phyloP scores from a whole-genome alignment of 2,113 vertebrate genomes.

The Galbula dea region DNA sequence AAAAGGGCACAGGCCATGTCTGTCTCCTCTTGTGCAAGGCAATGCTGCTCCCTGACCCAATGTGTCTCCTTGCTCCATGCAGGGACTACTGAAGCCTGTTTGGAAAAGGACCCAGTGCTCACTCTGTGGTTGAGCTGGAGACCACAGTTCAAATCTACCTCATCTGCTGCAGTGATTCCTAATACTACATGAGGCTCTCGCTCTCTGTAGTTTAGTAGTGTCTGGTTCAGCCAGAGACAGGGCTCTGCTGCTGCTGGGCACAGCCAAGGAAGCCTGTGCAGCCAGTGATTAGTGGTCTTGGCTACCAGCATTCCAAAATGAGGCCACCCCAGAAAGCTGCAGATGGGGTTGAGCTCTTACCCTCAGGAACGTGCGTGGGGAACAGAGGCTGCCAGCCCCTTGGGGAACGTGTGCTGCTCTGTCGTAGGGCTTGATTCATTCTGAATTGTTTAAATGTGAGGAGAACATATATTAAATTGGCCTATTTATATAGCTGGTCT shows the following conservation, averaged over 20 bases:
- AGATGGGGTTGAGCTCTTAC: background rate
- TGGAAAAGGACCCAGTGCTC: background rate
- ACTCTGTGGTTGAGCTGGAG: background rate
- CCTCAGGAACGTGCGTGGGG: background rate
- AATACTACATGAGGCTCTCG: background rate
- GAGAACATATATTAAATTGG: background rate
- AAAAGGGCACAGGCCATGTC: background rate
- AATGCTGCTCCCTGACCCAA: background rate
- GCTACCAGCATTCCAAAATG: background rate
- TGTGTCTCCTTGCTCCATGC: background rate
- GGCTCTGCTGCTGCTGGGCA: background rate
- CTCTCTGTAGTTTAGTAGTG: background rate
- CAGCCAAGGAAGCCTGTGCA: background rate
- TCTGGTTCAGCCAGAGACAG: background rate
- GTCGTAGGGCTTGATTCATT: background rate
- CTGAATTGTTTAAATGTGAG: background rate
- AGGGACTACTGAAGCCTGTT: background rate
- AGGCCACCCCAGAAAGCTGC: conserved; percentile 1
- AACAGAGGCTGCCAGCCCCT: background rate
- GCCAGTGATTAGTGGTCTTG: background rate
- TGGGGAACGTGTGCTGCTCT: background rate
- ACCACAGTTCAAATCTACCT: background rate
- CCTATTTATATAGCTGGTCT: background rate
- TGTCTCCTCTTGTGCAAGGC: background rate
- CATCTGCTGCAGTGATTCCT: background rate